A percentile compares a stretch with the other conserved stretches of the same genome.
phyloP scores from a whole-genome alignment of 2,888 invertebrate species.

The Eristalis arbustorum region DNA sequence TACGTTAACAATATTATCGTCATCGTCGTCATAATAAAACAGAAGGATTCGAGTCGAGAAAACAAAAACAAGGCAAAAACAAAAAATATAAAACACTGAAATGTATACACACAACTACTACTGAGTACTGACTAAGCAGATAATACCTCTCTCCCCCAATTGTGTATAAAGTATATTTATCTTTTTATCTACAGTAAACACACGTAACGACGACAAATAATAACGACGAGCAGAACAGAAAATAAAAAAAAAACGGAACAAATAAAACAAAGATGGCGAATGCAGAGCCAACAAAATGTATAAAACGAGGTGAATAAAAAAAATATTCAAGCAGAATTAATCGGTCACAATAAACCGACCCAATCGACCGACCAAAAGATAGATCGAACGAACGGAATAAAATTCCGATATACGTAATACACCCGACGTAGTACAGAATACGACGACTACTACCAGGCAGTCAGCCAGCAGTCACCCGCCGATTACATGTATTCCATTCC shows the following conservation, averaged over 20 bases:
- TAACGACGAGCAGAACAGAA: background rate
- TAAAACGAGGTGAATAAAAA: conserved; percentile 16
- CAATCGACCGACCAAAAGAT: conserved; percentile 42
- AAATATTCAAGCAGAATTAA: conserved; percentile 57
- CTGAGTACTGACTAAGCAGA: conserved; percentile 12
- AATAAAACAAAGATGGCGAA: conserved; percentile 56
- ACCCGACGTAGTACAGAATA: conserved; percentile 64
- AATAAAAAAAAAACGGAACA: background rate
- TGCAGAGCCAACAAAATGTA: conserved; percentile 51
- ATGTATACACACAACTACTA: conserved; percentile 17
- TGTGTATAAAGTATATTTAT: conserved; percentile 26
- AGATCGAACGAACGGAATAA: conserved; percentile 51
- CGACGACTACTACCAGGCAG: conserved; percentile 61
- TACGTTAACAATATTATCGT: conserved; percentile 19
- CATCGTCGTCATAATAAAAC: conserved; percentile 10
- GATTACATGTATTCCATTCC: conserved; percentile 55
- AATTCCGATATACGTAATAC: conserved; percentile 68
- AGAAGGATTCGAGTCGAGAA: background rate
- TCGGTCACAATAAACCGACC: conserved; percentile 68
- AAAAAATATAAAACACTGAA: background rate
- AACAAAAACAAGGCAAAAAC: background rate
- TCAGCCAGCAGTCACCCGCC: conserved; percentile 49
- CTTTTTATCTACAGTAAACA: conserved; percentile 50
- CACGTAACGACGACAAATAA: conserved; percentile 44
- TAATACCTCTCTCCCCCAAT: conserved; percentile 28